phyloP scores from a whole-genome alignment of 1,140 invertebrate species.

The Zelostemma sp. region DNA sequence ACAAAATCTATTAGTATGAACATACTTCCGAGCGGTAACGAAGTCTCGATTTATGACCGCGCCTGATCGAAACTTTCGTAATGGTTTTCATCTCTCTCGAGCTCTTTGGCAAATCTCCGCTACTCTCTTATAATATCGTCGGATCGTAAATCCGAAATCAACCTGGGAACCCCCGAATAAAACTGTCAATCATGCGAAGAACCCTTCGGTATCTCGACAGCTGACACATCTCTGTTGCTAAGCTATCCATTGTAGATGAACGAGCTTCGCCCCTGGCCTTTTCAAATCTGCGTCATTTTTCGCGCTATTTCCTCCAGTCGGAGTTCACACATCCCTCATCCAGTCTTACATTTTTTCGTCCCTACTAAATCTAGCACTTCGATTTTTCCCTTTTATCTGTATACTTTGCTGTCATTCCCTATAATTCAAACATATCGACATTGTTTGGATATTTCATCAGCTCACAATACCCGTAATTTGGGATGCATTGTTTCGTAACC shows the following conservation, averaged over 20 bases:
- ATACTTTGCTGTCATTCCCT: neutral
- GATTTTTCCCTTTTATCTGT: slow-evolving; percentile 3
- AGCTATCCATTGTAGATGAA: slow-evolving; percentile 60
- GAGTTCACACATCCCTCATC: slow-evolving; percentile 5
- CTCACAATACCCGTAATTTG: neutral
- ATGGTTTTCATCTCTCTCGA: slow-evolving; percentile 2
- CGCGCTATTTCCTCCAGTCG: slow-evolving; percentile 19
- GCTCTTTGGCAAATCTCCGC: neutral
- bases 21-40: neutral
- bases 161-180: slow-evolving; percentile 53
- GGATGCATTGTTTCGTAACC: too few species aligned
- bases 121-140: slow-evolving; percentile 2
- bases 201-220: slow-evolving; percentile 53
- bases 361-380: slow-evolving; percentile 9
- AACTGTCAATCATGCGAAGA: slow-evolving; percentile 63
- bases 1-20: neutral
- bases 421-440: neutral
- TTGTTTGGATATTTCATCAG: neutral
- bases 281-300: slow-evolving; percentile 33
- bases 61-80: slow-evolving; percentile 1
- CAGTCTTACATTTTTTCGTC: slow-evolving; percentile 11
- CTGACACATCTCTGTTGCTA: slow-evolving; percentile 59
- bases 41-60: slow-evolving; percentile 9
- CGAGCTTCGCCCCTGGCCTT: slow-evolving; percentile 26
- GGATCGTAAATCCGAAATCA: slow-evolving; percentile 57